Percentiles rank a stretch among this genome's conserved stretches.
Evolutionary conservation across 2,888 invertebrate species (phyloP).

Genomic region (Drosophila phalerata): DNA sequence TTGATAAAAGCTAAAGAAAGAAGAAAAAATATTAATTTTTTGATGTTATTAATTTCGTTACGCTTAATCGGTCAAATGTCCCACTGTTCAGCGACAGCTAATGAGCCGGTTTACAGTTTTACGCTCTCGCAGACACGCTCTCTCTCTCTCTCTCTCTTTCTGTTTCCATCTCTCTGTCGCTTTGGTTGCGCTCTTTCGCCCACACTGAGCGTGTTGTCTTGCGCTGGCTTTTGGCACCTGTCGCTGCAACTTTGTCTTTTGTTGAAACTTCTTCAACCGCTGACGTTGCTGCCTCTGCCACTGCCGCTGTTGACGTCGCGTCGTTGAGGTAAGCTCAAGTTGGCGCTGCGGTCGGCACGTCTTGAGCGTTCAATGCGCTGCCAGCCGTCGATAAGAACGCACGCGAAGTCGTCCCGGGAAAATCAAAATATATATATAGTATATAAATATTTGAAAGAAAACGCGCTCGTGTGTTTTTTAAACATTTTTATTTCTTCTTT

Average conservation of each 20-base stretch:
- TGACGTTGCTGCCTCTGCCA: conserved; percentile 1
- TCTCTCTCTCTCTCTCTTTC: neutral
- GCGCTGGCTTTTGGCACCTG: conserved; percentile 59
- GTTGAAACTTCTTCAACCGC: conserved; percentile 64
- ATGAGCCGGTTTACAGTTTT: conserved; percentile 45
- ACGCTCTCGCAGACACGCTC: conserved; percentile 7
- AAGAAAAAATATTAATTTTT: neutral
- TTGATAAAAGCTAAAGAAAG: too few species aligned
- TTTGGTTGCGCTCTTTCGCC: conserved; percentile 30
- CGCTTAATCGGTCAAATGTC: neutral
- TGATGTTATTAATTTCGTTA: neutral
- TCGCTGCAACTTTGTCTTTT: conserved; percentile 65
- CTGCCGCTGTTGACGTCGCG: neutral
- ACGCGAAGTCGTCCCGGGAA: conserved; percentile 56
- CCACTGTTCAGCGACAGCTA: conserved; percentile 6
- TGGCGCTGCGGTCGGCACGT: conserved; percentile 62
- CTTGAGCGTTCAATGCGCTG: conserved; percentile 79
- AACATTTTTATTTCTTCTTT: conserved; percentile 12
- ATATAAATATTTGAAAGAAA: neutral
- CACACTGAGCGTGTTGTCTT: conserved; percentile 29
- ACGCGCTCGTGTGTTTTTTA: conserved; percentile 58
- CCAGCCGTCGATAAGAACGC: conserved; percentile 82
- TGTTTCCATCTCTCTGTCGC: neutral
- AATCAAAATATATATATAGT: conserved; percentile 15
- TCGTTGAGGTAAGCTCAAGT: conserved; percentile 32